A percentile compares a stretch with the other conserved stretches of the same genome.
phyloP scores from a whole-genome alignment of 2,888 invertebrate genomes.

The Coleophora deauratella region DNA sequence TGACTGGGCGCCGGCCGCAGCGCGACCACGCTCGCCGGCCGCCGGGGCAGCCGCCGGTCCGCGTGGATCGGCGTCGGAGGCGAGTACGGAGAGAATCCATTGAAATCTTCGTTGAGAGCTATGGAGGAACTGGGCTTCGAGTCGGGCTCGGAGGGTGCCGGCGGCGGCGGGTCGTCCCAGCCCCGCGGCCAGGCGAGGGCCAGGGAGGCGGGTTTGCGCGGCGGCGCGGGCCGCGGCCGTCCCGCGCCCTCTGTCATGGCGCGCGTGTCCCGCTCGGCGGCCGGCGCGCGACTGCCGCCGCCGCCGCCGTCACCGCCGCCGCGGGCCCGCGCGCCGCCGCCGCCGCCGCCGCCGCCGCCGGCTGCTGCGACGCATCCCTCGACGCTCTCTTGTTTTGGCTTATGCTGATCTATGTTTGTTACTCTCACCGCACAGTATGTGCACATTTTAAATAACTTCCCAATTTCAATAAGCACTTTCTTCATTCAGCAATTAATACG shows the following conservation, averaged over 20 bases:
- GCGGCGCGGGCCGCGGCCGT: constrained; percentile 67
- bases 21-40: constrained; percentile 72
- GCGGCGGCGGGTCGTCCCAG: constrained; percentile 68
- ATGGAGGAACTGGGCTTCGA: constrained; percentile 19
- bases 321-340: constrained; percentile 34
- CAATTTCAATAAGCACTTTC: too few relatives aligned
- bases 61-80: constrained; percentile 59
- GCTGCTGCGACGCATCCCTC: constrained; percentile 20
- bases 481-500: too few relatives aligned
- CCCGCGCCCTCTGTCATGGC: constrained; percentile 64
- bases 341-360: constrained; percentile 37
- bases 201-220: constrained; percentile 63
- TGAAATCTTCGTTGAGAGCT: constrained; percentile 46
- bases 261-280: constrained; percentile 32
- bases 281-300: constrained; percentile 31
- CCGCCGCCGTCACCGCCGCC: too few relatives aligned
- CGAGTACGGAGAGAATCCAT: constrained; percentile 72
- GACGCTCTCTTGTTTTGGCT: too few relatives aligned
- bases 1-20: constrained; percentile 39
- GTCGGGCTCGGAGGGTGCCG: constrained; percentile 47
- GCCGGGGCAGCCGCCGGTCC: constrained; percentile 43
- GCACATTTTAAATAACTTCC: too few relatives aligned
- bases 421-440: too few relatives aligned
- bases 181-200: constrained; percentile 49
- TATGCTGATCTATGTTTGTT: too few relatives aligned